Base-by-base conservation (phyloP, 2,113 vertebrate species). In the Gnathonemus echidnorhynchus region DNA sequence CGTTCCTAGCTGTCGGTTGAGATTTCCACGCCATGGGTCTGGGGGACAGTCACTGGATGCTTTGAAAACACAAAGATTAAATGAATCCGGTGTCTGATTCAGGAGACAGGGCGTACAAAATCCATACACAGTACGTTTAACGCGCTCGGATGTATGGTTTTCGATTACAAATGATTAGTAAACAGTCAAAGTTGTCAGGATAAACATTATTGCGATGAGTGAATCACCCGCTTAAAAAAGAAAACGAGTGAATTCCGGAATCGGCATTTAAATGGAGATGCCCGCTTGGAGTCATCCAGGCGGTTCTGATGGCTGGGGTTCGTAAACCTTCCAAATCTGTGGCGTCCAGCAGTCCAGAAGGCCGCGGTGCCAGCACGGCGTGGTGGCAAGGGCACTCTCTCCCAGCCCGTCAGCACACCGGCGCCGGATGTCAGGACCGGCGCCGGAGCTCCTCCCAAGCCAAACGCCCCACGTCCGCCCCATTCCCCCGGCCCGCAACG, bases 351-450 rank as follows among this genome's bases (percentile, higher is more conserved):
- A 85, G 86, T 13, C 46, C 49, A 87, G 86, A 53, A 87, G 50
- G 86, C 50, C 50, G 5, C 8, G 17, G 27, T 91, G 93, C 93
- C 92, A 83, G 83, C 91, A 39, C 39, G 24, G 91, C 91, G 92
- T 95, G 93, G 95, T 93, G 92, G 90, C 91, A 96, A 96, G 95
- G 95, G 94, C 96, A 96, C 95, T 89, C 94, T 94, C 94, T 95
- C 94, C 95, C 95, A 93, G 94, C 95, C 95, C 94, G 96, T 95
- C 95, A 95, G 96, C 96, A 95, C 96, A 95, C 95, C 96, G 95
- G 95, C 93, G 93, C 95, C 95, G 95, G 95, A 96, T 96, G 95
- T 96, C 95, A 96, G 95, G 94, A 62, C 52, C 90, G 92, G 90
- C 95, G 93, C 95, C 95, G 95, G 95, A 95, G 95, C 94, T 93